Evolutionary conservation across 2,113 vertebrate species (phyloP), one percentile per base, ranked within the genome.

Genomic region (Theristicus caerulescens): DNA sequence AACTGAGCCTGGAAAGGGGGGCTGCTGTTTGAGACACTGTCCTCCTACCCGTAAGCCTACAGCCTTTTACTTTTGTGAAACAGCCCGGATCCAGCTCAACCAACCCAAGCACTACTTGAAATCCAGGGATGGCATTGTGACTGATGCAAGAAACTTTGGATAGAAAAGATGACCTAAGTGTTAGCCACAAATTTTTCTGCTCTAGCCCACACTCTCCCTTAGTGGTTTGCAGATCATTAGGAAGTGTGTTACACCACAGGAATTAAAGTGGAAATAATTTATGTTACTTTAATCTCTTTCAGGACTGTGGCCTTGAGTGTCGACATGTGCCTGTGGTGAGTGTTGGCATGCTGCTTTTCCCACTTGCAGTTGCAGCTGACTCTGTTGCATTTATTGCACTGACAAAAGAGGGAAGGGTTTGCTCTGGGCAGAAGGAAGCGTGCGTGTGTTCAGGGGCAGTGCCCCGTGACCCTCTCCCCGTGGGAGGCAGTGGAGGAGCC

Each of bases 251-350:
- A 17, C n/a, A 25, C 58, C 79, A 8, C n/a, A 59, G 69, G 55
- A 47, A 36, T 74, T 31, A 4, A 57, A 79, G 58, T 24, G 57
- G 17, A 46, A 94, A 38, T 80, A 2, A 59, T 54, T 86, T 84
- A 26, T 38, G 27, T 79, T 54, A 8, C 13, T 96, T 96, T 90
- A 49, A 47, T 96, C 40, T 97, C 52, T 95, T 97, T 65, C 96
- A 99, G 99, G 98, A 98, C 80, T 97, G 98, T 88, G 99, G 99
- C 91, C 98, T 97, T 76, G 98, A 98, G 88, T 97, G 98, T 83
- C 91, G 97, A 72, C 98, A 95, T 4, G 97, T 94, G 71, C 99
- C 99, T 19, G 93, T 99, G 98, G 99, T 99, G 97, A 99, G 99
- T 98, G 88, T 16, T 78, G 58, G 10, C 32, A 2, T 6, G 25